Conservation (phyloP, 2,113 vertebrate genomes). For the Orcinus orca region DNA sequence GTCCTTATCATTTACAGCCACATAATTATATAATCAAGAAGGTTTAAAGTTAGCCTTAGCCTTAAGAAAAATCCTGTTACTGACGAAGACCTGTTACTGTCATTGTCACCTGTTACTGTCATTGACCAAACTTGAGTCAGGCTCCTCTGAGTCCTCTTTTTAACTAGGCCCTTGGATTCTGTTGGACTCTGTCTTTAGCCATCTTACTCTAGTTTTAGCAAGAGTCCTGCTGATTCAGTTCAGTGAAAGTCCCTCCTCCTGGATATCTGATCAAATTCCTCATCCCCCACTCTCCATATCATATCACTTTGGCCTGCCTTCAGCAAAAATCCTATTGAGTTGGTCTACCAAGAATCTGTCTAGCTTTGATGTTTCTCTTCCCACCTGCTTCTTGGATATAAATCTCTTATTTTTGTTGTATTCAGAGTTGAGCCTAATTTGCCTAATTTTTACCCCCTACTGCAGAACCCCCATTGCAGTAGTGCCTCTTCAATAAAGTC, state of each 20-base stretch:
- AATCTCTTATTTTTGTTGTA: not conserved
- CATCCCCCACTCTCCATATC: not conserved
- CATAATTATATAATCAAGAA: not conserved
- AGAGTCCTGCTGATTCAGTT: not conserved
- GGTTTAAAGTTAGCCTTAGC: not conserved
- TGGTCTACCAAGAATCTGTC: not conserved
- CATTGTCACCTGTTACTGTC: not conserved
- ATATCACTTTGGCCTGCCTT: not conserved
- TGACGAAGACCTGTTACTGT: not conserved
- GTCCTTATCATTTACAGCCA: not conserved
- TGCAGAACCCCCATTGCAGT: not conserved
- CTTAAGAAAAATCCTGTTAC: not conserved
- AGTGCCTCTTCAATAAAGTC: not conserved
- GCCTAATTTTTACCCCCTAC: not conserved
- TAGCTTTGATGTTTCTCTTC: not conserved
- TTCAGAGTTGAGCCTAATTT: not conserved
- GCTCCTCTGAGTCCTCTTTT: not conserved
- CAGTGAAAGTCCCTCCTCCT: not conserved
- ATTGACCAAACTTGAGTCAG: not conserved
- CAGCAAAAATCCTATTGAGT: not conserved
- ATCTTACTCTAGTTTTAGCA: not conserved
- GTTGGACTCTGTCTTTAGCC: not conserved
- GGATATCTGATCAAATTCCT: not conserved
- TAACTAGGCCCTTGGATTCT: not conserved
- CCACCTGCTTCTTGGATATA: not conserved